Conservation (phyloP, 2,797 vertebrate genomes). For the Lutjanus argentimaculatus region DNA sequence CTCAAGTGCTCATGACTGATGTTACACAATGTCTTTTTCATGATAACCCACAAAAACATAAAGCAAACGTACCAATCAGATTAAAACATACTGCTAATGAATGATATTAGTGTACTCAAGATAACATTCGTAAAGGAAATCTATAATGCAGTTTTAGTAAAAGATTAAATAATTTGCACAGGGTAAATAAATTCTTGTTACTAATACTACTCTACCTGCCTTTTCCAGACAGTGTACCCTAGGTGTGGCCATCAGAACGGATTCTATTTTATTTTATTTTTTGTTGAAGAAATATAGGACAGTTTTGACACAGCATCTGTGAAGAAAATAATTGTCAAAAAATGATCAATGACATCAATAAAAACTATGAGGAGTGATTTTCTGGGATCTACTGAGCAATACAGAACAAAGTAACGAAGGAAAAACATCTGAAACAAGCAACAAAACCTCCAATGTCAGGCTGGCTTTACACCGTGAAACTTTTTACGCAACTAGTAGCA, state of each 20-base stretch:
- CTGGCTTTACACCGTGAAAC: too few relatives aligned
- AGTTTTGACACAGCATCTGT: slow-evolving; percentile 15
- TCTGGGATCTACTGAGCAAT: slow-evolving; percentile 25
- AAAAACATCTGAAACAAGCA: slow-evolving; percentile 10
- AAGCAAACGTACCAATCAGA: slow-evolving; percentile 42
- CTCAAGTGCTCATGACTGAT: slow-evolving; percentile 58
- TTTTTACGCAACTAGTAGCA: too few relatives aligned
- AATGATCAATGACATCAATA: slow-evolving; percentile 1
- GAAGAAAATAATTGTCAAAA: slow-evolving; percentile 10
- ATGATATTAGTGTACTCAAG: slow-evolving; percentile 52
- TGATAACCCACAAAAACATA: slow-evolving; percentile 45
- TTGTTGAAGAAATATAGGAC: not conserved
- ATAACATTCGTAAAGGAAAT: slow-evolving; percentile 55
- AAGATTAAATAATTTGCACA: slow-evolving; percentile 71
- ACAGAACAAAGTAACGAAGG: slow-evolving; percentile 13
- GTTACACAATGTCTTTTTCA: slow-evolving; percentile 46
- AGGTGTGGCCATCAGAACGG: not conserved
- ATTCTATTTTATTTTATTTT: too few relatives aligned
- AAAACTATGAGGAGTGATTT: slow-evolving; percentile 67
- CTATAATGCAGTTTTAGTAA: slow-evolving; percentile 60
- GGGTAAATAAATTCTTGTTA: slow-evolving; percentile 69
- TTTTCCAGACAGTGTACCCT: slow-evolving; percentile 29
- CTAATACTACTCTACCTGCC: slow-evolving; percentile 36
- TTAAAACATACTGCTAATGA: slow-evolving; percentile 53
- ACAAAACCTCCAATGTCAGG: slow-evolving; percentile 19